Evolutionary conservation across 1,140 invertebrate genomes (phyloP).

Genomic region (Drosophila funebris): DNA sequence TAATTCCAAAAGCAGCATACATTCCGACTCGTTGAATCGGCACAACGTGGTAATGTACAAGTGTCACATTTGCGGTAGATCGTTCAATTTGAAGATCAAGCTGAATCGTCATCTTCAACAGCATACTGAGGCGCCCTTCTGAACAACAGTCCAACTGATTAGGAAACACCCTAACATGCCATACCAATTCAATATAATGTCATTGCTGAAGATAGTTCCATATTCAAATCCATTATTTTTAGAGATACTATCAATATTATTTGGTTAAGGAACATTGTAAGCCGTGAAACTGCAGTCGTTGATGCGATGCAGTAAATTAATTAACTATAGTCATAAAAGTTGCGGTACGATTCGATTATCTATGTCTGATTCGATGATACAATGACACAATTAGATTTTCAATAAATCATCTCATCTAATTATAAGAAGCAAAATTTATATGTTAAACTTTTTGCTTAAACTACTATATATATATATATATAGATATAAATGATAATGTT

Average conservation of each 20-base stretch:
- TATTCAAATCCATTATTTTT: too few species aligned
- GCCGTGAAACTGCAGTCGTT: not conserved
- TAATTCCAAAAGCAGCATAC: not conserved
- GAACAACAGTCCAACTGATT: not conserved
- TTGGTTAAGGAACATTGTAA: too few species aligned
- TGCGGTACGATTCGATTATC: not conserved
- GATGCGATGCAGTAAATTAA: not conserved
- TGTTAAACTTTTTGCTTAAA: conserved; percentile 49
- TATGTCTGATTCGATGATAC: not conserved
- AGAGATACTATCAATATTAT: too few species aligned
- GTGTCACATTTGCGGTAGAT: conserved; percentile 61
- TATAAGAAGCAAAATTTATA: conserved; percentile 22
- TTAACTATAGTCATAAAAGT: not conserved
- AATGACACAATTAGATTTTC: not conserved
- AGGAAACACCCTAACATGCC: not conserved
- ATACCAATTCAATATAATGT: not conserved
- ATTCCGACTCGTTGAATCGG: conserved; percentile 4
- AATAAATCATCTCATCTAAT: not conserved
- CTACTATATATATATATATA: conserved; percentile 29
- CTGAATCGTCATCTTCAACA: conserved; percentile 66
- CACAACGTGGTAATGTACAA: not conserved
- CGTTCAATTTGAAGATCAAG: conserved; percentile 67
- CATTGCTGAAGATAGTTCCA: not conserved
- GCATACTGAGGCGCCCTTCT: conserved; percentile 33
- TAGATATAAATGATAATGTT: conserved; percentile 23